Evolutionary conservation across 2,113 vertebrate species (phyloP), one percentile per base, ranked within the genome.

Genomic region (Mola mola): DNA sequence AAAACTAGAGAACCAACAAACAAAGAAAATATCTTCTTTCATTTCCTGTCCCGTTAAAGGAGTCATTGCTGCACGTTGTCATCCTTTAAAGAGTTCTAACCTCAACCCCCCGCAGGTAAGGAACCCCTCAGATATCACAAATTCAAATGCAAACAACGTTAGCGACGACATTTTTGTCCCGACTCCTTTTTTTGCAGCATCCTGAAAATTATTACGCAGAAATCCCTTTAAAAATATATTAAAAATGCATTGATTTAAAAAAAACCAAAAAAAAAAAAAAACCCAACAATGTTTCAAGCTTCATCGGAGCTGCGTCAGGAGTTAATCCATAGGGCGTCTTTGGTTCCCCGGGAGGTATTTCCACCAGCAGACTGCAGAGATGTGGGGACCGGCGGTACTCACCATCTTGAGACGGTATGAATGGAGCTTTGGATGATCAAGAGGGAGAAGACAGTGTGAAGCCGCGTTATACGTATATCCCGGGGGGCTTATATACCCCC

Each of bases 321-420:
- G 26, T 69, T 80, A 81, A 76, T 87, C 84, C 84, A 65, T 1
- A 11, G 21, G 42, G 21, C 16, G 40, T 66, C 16, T 57, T 43
- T 36, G 28, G 41, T 37, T 53, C 29, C 51, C 25, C 40, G 34
- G 59, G 21, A 41, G 76, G 57, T 72, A 25, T 61, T 61, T 59
- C 77, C 81, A 74, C 9, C 62, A 44, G 58, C 24, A 47, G 58
- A 53, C 48, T 48, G 60, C 60, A 49, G 61, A 64, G 72, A 53
- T 66, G 63, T 48, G 58, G 59, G 75, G 47, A 71, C 15, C 58
- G 51, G 47, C 57, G 61, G 68, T 90, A 93, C 92, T 93, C 92
- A 93, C 92, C 92, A 93, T 93, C 81, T 90, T 71, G 66, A 83
- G 90, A 81, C 72, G 76, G 81, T 88, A 36, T 72, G 82, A 84